These are phyloP conservation scores for Drosophila subquinaria DNA, from an alignment of 2,888 invertebrate species.

Conservation along the genomic window DNA sequence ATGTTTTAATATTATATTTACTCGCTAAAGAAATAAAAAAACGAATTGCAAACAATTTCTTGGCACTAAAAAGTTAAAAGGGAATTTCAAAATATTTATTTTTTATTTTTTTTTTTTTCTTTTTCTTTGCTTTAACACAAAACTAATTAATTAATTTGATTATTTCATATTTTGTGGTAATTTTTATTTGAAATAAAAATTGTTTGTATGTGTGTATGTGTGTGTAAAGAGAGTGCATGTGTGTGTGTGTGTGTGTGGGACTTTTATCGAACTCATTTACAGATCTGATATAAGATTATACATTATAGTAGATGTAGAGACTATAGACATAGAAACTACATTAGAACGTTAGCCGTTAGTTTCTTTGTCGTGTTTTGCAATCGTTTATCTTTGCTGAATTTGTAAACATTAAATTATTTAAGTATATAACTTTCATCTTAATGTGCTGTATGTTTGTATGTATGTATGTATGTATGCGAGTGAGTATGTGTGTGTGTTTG, in stretches of 20 bases:
- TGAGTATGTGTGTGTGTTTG: slow-evolving; percentile 24
- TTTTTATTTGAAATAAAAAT: slow-evolving; percentile 75
- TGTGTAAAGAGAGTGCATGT: slow-evolving; percentile 6
- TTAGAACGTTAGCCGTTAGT: slow-evolving; percentile 60
- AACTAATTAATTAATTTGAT: slow-evolving; percentile 42
- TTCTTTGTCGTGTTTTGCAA: slow-evolving; percentile 22
- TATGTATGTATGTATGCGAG: slow-evolving; percentile 27
- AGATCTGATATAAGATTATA: slow-evolving; percentile 56
- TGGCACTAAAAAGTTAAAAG: slow-evolving; percentile 64
- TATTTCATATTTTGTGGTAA: slow-evolving; percentile 44
- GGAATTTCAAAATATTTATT: slow-evolving; percentile 23
- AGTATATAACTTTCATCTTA: slow-evolving; percentile 64
- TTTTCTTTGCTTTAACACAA: slow-evolving; percentile 33
- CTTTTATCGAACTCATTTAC: slow-evolving; percentile 48
- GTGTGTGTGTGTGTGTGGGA: slow-evolving; percentile 28
- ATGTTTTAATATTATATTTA: slow-evolving; percentile 41
- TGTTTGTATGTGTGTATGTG: slow-evolving; percentile 5
- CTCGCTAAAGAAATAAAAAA: slow-evolving; percentile 46
- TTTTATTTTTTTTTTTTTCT: slow-evolving; percentile 16
- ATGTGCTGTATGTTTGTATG: slow-evolving; percentile 49
- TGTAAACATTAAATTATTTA: slow-evolving; percentile 65
- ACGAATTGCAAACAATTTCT: slow-evolving; percentile 59
- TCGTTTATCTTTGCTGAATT: slow-evolving; percentile 33
- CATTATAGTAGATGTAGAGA: slow-evolving; percentile 43
- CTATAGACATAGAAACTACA: slow-evolving; percentile 61